These are phyloP conservation scores for Cirrhinus mrigala DNA, from an alignment of 2,797 vertebrate species.

Conservation along the genomic window DNA sequence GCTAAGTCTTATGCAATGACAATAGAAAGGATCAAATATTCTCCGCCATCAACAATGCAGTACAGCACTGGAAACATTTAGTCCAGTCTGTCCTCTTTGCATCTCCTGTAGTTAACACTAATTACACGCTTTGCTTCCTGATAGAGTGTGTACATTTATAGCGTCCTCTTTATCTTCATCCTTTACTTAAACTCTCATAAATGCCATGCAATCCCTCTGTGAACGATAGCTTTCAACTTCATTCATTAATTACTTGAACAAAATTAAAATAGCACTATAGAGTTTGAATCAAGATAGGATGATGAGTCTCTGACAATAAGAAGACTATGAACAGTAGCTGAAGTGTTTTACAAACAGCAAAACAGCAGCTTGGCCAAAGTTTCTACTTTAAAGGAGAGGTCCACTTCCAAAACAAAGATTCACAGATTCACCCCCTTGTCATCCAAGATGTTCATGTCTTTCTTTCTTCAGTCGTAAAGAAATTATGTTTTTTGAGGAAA, in stretches of 20 bases:
- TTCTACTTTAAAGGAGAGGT: too few species aligned
- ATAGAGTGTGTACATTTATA: slow-evolving; percentile 38
- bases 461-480: too few species aligned
- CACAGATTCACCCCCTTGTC: too few species aligned
- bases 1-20: neutral
- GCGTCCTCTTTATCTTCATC: slow-evolving; percentile 7
- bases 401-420: too few species aligned
- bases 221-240: slow-evolving; percentile 7
- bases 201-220: slow-evolving; percentile 9
- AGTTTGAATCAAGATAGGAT: slow-evolving; percentile 3
- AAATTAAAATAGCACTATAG: slow-evolving; percentile 18
- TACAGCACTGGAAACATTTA: slow-evolving; percentile 18
- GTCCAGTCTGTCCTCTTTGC: slow-evolving; percentile 31
- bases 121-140: slow-evolving; percentile 46
- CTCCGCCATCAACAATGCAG: neutral
- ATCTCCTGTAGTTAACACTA: slow-evolving; percentile 9
- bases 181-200: slow-evolving; percentile 22
- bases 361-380: neutral
- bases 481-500: too few species aligned
- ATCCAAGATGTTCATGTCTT: too few species aligned
- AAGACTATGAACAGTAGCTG: neutral
- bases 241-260: slow-evolving; percentile 28
- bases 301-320: neutral
- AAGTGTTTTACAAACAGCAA: neutral
- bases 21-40: neutral